Conservation (phyloP, 2,113 vertebrate species). For the Ancistrus triradiatus region DNA sequence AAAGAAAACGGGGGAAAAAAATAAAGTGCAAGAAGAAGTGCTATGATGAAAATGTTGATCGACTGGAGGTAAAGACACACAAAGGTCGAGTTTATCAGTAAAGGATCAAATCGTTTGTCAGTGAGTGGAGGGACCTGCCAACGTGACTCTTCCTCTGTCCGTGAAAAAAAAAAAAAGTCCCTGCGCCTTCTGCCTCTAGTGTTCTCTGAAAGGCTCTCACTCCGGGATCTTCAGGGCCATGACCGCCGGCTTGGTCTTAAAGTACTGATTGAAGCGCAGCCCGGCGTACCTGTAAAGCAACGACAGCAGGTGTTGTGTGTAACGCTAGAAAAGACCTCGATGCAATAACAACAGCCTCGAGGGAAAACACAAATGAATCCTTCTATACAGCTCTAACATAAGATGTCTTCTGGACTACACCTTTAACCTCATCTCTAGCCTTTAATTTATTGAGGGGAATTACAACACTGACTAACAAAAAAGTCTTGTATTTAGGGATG, state of each 20-base stretch:
- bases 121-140: slow-evolving; percentile 1
- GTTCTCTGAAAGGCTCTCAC: slow-evolving; percentile 56
- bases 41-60: slow-evolving; percentile 9
- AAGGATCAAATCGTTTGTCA: slow-evolving; percentile 11
- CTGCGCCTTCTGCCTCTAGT: slow-evolving; percentile 23
- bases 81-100: slow-evolving; percentile 8
- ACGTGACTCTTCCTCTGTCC: not conserved
- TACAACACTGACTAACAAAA: too few relatives aligned
- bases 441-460: too few relatives aligned
- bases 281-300: slow-evolving; percentile 79
- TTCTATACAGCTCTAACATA: too few relatives aligned
- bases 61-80: slow-evolving; percentile 16
- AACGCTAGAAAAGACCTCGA: too few relatives aligned
- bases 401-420: too few relatives aligned
- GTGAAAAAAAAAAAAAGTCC: slow-evolving; percentile 24
- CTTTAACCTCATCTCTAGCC: too few relatives aligned
- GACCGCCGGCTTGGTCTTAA: slow-evolving; percentile 88
- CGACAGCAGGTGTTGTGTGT: not conserved
- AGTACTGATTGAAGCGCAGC: slow-evolving; percentile 92
- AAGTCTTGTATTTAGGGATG: too few relatives aligned
- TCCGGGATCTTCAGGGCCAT: slow-evolving; percentile 80
- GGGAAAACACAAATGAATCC: too few relatives aligned
- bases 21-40: slow-evolving; percentile 21
- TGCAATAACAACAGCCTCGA: too few relatives aligned
- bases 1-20: slow-evolving; percentile 7